phyloP scores from a whole-genome alignment of 2,797 vertebrate species.

The Scleropages formosus region DNA sequence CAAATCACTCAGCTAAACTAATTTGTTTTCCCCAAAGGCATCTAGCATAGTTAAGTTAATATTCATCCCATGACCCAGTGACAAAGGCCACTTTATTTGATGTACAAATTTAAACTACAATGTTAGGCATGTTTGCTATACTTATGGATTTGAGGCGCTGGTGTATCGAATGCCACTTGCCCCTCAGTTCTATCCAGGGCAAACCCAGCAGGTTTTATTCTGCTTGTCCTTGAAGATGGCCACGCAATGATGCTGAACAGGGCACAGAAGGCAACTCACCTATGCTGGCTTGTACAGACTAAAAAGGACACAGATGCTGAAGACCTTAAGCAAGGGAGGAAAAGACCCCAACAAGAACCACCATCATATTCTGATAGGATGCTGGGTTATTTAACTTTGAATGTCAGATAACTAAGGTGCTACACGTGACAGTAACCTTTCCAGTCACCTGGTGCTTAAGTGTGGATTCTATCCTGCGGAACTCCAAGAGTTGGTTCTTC shows the following conservation, averaged over 20 bases:
- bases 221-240: slow-evolving; percentile 99
- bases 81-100: no score
- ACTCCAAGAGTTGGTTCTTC: slow-evolving; percentile 96
- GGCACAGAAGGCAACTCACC: neutral
- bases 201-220: slow-evolving; percentile 96
- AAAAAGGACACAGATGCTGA: no score
- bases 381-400: no score
- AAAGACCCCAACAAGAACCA: no score
- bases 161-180: slow-evolving; percentile 98
- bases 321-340: no score
- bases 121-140: slow-evolving; percentile 40
- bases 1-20: no score
- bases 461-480: slow-evolving; percentile 93
- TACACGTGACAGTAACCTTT: neutral
- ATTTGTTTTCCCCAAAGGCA: no score
- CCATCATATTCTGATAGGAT: no score
- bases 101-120: no score
- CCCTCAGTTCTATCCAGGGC: slow-evolving; percentile 97
- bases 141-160: slow-evolving; percentile 97
- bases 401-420: no score
- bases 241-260: slow-evolving; percentile 88
- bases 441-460: slow-evolving; percentile 90
- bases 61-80: no score
- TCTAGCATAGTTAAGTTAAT: no score
- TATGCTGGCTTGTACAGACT: neutral